phyloP scores from a whole-genome alignment of 1,140 invertebrate genomes.

The Ruditapes philippinarum region DNA sequence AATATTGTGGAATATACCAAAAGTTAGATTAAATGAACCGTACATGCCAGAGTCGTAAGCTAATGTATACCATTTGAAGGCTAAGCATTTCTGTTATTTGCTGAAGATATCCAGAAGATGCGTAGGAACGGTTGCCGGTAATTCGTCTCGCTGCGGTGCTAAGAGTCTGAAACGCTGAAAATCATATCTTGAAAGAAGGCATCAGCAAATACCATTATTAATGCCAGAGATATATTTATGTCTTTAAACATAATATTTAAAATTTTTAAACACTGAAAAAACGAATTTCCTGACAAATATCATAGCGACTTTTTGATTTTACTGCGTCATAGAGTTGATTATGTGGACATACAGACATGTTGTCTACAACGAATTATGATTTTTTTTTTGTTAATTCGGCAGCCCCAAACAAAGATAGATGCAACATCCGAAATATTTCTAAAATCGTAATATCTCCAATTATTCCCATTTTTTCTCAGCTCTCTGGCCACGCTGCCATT shows the following conservation, averaged over 20 bases:
- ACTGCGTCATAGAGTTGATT: not conserved
- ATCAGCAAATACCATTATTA: slow-evolving; percentile 14
- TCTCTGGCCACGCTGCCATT: not conserved
- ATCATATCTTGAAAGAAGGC: slow-evolving; percentile 31
- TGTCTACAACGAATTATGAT: slow-evolving; percentile 10
- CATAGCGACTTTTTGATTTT: slow-evolving; percentile 9
- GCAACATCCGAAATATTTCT: slow-evolving; percentile 50
- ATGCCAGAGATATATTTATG: not conserved
- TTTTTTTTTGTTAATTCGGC: not conserved
- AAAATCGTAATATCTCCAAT: slow-evolving; percentile 53
- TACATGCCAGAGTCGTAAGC: not conserved
- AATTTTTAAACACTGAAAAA: not conserved
- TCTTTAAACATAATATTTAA: slow-evolving; percentile 25
- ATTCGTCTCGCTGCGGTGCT: slow-evolving; percentile 2
- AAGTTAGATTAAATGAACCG: not conserved
- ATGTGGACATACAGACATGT: not conserved
- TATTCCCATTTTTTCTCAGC: not conserved
- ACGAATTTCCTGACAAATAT: not conserved
- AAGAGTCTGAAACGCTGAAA: not conserved
- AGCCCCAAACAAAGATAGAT: not conserved
- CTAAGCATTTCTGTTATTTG: not conserved
- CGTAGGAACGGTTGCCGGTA: not conserved
- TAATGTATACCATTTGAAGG: not conserved
- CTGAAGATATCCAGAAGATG: slow-evolving; percentile 24
- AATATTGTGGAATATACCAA: not conserved